Evolutionary conservation across 2,888 invertebrate genomes (phyloP).

Genomic region (Catocala fraxini): DNA sequence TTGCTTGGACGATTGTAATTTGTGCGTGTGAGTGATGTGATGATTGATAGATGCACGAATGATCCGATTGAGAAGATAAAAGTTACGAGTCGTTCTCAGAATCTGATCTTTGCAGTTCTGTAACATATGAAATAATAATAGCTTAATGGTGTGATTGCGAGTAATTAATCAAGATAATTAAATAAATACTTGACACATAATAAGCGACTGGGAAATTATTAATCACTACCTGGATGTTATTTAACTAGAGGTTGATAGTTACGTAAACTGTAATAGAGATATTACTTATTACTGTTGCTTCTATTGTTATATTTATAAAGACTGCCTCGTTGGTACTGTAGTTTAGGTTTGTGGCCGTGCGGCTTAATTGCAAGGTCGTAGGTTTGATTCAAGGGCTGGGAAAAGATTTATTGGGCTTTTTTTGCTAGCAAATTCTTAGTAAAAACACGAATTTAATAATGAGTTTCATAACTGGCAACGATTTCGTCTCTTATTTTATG

Average conservation of each 20-base stretch:
- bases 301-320: conserved; percentile 4
- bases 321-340: too few relatives aligned
- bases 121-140: conserved; percentile 9
- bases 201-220: conserved; percentile 18
- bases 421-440: too few relatives aligned
- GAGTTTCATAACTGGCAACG: too few relatives aligned
- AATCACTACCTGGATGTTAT: conserved; percentile 13
- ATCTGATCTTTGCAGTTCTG: conserved; percentile 7
- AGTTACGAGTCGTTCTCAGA: conserved; percentile 17
- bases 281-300: conserved; percentile 16
- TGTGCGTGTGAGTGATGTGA: conserved; percentile 35
- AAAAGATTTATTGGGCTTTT: too few relatives aligned
- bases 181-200: conserved; percentile 29
- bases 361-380: too few relatives aligned
- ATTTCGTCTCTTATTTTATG: too few relatives aligned
- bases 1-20: conserved; percentile 34
- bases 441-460: too few relatives aligned
- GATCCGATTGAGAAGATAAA: conserved; percentile 34
- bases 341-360: too few relatives aligned
- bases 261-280: conserved; percentile 23
- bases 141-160: conserved; percentile 21
- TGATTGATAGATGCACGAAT: conserved; percentile 31
- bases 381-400: too few relatives aligned
- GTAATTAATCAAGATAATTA: conserved; percentile 28
- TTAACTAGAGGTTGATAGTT: conserved; percentile 21